Percentiles rank a stretch among this genome's conserved stretches.
Conservation (phyloP, 2,888 invertebrate species). For the Volucella inflata region DNA sequence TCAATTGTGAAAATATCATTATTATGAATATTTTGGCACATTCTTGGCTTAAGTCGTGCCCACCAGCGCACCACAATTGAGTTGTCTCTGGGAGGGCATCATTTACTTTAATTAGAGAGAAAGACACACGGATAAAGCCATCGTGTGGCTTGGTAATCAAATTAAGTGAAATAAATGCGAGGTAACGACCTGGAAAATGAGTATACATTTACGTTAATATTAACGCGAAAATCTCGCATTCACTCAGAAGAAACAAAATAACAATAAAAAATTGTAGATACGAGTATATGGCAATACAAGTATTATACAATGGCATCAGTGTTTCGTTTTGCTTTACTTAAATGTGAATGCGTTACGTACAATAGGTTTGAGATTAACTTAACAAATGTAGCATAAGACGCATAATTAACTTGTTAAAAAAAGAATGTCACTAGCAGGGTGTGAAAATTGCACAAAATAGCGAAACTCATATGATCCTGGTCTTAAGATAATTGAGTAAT, state of each 20-base stretch:
- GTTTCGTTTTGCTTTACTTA: no score
- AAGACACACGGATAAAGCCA: not conserved
- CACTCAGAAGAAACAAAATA: conserved; percentile 29
- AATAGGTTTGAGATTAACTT: not conserved
- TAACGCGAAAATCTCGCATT: conserved; percentile 25
- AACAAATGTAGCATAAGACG: not conserved
- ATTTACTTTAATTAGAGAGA: conserved; percentile 54
- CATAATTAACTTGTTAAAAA: conserved; percentile 18
- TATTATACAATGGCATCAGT: conserved; percentile 22
- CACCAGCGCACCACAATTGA: conserved; percentile 36
- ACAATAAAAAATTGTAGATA: not conserved
- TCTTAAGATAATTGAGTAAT: conserved; percentile 7
- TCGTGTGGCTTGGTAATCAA: conserved; percentile 60
- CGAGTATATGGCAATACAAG: not conserved
- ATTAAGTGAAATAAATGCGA: conserved; percentile 58
- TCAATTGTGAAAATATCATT: conserved; percentile 31
- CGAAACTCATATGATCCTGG: conserved; percentile 40
- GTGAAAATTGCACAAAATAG: conserved; percentile 42
- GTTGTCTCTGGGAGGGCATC: conserved; percentile 41
- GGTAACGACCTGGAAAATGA: conserved; percentile 66
- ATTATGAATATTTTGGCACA: conserved; percentile 29
- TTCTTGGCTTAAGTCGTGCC: not conserved
- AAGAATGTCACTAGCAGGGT: conserved; percentile 17
- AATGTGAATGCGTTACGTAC: conserved; percentile 46
- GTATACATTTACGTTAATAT: conserved; percentile 39